Conservation (phyloP, 1,140 invertebrate genomes). For the Ephestia elutella region DNA sequence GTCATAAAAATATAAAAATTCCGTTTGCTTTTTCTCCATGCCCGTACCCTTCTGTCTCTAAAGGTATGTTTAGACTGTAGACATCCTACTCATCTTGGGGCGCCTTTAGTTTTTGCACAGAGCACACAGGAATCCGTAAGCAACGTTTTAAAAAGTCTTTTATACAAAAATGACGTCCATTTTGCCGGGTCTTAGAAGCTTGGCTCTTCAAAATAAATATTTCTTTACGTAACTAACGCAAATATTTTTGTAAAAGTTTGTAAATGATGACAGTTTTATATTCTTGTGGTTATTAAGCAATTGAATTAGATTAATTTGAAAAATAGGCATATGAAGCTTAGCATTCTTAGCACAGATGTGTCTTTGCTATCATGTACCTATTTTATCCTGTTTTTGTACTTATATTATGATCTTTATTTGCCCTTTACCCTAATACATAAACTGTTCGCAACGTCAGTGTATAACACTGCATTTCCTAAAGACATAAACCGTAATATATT, state of each 20-base stretch:
- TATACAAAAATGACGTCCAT: conserved; percentile 8
- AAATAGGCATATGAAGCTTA: too few species aligned
- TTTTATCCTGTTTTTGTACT: too few species aligned
- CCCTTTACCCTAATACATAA: too few species aligned
- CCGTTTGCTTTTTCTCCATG: neutral
- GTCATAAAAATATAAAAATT: conserved; percentile 2
- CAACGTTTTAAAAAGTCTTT: conserved; percentile 12
- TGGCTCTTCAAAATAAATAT: neutral
- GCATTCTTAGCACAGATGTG: too few species aligned
- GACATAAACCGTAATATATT: neutral
- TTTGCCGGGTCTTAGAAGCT: neutral
- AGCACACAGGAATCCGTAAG: conserved; percentile 14
- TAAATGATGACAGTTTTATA: too few species aligned
- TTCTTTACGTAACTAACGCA: neutral
- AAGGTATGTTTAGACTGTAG: conserved; percentile 15
- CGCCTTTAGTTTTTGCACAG: conserved; percentile 14
- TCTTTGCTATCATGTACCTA: too few species aligned
- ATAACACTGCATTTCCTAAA: neutral
- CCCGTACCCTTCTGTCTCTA: neutral
- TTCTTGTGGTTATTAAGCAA: too few species aligned
- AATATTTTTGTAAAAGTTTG: neutral
- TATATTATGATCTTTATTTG: too few species aligned
- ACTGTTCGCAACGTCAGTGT: too few species aligned
- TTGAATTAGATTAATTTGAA: too few species aligned
- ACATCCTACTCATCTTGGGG: neutral